Evolutionary conservation across 92 coral and sea anemone species (phyloP).

Genomic region (Porites evermanni): DNA sequence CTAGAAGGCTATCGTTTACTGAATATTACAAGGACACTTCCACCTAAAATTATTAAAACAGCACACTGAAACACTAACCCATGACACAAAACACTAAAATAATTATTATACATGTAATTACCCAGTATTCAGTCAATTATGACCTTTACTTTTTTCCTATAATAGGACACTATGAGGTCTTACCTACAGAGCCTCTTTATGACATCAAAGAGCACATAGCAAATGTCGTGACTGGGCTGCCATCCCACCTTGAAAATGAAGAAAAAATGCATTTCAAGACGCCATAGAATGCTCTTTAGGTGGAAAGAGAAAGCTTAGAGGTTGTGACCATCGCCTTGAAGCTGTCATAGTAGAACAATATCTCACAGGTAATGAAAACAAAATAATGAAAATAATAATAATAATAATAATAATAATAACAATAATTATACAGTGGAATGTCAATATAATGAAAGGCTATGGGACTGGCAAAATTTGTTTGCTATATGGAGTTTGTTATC

Average conservation of each 20-base stretch:
- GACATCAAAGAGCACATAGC: slow-evolving; percentile 69
- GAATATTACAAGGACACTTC: background rate
- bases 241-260: slow-evolving; percentile 37
- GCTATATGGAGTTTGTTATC: no score
- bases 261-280: slow-evolving; percentile 34
- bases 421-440: no score
- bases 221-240: slow-evolving; percentile 55
- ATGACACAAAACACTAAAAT: background rate
- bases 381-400: no score
- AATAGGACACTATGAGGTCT: slow-evolving; percentile 57
- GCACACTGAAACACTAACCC: background rate
- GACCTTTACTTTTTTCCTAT: background rate
- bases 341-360: slow-evolving; percentile 44
- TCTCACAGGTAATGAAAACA: background rate
- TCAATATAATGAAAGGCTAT: no score
- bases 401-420: no score
- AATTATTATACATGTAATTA: background rate
- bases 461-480: no score
- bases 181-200: slow-evolving; percentile 64
- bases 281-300: slow-evolving; percentile 45
- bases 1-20: no score
- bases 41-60: background rate
- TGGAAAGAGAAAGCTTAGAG: slow-evolving; percentile 48
- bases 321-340: slow-evolving; percentile 60
- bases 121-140: background rate